A percentile compares a stretch with the other conserved stretches of the same genome.
Conservation (phyloP, 2,113 vertebrate genomes). For the Sciurus niger region DNA sequence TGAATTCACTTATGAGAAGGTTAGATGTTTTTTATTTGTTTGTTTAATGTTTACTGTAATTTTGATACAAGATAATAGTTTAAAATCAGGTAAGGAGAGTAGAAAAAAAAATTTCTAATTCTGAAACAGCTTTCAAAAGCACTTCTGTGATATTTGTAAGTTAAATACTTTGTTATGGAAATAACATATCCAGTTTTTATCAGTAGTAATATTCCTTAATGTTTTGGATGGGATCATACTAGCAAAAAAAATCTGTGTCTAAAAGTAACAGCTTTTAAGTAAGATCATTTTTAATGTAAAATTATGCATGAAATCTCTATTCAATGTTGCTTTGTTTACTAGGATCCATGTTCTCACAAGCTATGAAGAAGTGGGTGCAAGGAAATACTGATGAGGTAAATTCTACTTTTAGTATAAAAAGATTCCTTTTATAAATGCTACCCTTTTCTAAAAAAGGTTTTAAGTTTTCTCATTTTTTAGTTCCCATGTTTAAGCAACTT, state of each 20-base stretch:
- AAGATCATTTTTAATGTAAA: conserved; percentile 58
- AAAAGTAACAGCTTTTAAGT: conserved; percentile 10
- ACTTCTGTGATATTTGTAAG: conserved; percentile 20
- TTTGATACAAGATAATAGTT: not conserved
- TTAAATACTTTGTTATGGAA: not conserved
- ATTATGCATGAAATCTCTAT: conserved; percentile 21
- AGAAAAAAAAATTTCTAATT: conserved; percentile 31
- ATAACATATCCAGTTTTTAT: conserved; percentile 13
- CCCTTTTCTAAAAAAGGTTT: conserved; percentile 4
- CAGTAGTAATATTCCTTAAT: conserved; percentile 10
- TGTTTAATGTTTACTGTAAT: not conserved
- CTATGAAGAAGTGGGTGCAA: conserved; percentile 97
- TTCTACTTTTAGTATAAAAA: conserved; percentile 24
- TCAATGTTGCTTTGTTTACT: conserved; percentile 72
- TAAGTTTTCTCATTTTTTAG: not conserved
- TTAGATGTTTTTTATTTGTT: not conserved
- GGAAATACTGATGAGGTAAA: conserved; percentile 94
- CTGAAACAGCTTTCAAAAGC: not conserved
- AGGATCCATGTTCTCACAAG: conserved; percentile 97
- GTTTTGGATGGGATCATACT: not conserved
- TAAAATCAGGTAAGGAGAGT: not conserved
- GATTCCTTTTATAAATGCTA: not conserved
- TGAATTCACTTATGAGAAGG: no score
- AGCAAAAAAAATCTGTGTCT: conserved; percentile 5
- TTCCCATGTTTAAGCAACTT: conserved; percentile 23